Percentiles rank a stretch among this genome's conserved stretches.
Conservation (phyloP, 2,888 invertebrate genomes). For the Noctua pronuba region DNA sequence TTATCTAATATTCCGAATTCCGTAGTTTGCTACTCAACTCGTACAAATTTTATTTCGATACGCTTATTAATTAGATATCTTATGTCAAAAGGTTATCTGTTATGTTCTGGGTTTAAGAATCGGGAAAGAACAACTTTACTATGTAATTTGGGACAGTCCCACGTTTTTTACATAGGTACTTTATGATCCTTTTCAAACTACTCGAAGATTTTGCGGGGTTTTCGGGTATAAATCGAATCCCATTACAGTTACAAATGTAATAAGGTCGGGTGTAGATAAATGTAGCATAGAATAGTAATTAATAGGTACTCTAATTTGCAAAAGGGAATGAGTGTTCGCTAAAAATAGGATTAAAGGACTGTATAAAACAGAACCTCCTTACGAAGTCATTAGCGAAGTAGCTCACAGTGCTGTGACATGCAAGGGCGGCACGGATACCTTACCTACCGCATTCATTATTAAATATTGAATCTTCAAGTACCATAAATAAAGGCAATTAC, state of each 20-base stretch:
- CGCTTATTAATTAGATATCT: neutral
- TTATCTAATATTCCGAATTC: neutral
- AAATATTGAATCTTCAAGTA: neutral
- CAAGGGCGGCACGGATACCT: conserved; percentile 33
- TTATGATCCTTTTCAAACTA: neutral
- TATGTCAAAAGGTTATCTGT: conserved; percentile 12
- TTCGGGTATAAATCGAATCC: neutral
- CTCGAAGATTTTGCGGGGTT: neutral
- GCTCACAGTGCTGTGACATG: conserved; percentile 37
- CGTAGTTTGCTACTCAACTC: conserved; percentile 1
- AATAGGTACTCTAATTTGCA: neutral
- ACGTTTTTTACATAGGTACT: neutral
- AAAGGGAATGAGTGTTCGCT: neutral
- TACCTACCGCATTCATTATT: conserved; percentile 18
- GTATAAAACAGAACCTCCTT: neutral
- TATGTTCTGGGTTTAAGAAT: neutral
- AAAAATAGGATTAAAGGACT: neutral
- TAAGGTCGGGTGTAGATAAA: neutral
- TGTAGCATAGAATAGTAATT: neutral
- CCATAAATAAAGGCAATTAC: neutral
- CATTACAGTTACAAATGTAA: neutral
- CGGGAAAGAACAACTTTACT: neutral
- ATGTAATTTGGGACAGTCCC: neutral
- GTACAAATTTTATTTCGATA: neutral
- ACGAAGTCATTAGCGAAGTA: conserved; percentile 17